These are phyloP conservation scores for Sebastes kiyomatsui DNA, from an alignment of 2,797 vertebrate genomes.

Conservation along the genomic window DNA sequence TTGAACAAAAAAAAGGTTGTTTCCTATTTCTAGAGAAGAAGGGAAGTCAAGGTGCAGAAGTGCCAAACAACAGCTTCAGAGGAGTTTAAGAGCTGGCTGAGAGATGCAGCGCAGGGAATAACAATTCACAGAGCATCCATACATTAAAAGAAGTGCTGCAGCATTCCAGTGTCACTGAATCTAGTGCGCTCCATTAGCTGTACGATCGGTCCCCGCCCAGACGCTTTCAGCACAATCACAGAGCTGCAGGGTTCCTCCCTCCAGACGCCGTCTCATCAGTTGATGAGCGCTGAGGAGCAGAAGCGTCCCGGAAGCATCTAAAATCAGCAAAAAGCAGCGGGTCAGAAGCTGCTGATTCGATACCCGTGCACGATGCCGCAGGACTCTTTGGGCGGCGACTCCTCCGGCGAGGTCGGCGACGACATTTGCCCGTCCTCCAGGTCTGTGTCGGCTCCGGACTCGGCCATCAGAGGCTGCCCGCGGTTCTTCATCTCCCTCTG, in stretches of 20 bases:
- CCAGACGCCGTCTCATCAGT: not conserved
- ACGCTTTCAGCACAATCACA: conserved; percentile 12
- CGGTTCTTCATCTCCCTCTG: conserved; percentile 88
- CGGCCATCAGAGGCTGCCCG: conserved; percentile 85
- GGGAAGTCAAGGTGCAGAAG: conserved; percentile 44
- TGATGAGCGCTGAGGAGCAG: conserved; percentile 12
- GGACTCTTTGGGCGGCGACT: conserved; percentile 38
- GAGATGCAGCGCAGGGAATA: conserved; percentile 57
- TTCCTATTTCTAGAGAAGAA: conserved; percentile 16
- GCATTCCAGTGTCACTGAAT: conserved; percentile 31
- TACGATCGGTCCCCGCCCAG: not conserved
- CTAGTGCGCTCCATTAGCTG: conserved; percentile 19
- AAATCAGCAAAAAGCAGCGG: not conserved
- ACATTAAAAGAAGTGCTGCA: conserved; percentile 53
- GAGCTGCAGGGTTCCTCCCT: conserved; percentile 42
- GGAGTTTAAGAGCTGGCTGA: conserved; percentile 44
- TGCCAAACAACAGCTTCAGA: conserved; percentile 44
- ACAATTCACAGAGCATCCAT: conserved; percentile 66
- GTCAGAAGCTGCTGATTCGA: conserved; percentile 79
- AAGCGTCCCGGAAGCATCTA: not conserved
- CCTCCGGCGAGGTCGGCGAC: conserved; percentile 17
- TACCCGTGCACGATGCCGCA: conserved; percentile 68
- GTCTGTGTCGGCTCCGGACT: conserved; percentile 69
- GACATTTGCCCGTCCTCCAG: conserved; percentile 54
- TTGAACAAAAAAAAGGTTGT: not conserved